These are phyloP conservation scores for Aspidoscelis tigris DNA, from an alignment of 2,113 vertebrate species.

Conservation along the genomic window DNA sequence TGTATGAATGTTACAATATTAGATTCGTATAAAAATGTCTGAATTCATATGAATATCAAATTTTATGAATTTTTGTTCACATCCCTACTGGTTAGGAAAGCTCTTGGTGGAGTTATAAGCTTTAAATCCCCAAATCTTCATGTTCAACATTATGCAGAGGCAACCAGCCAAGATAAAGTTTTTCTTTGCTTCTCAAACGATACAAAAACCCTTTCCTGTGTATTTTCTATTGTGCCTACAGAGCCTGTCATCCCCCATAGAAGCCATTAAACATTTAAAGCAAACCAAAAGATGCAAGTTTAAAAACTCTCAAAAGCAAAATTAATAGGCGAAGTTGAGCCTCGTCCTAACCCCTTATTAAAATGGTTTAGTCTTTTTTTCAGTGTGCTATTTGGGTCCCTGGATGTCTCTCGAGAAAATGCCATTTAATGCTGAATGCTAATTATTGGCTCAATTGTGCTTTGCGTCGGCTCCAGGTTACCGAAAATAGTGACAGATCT, in stretches of 20 bases:
- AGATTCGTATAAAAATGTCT: too few relatives aligned
- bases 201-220: slow-evolving; percentile 28
- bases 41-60: too few relatives aligned
- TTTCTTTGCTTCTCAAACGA: slow-evolving; percentile 25
- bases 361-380: slow-evolving; percentile 29
- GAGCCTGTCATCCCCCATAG: slow-evolving; percentile 6
- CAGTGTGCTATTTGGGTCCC: slow-evolving; percentile 16
- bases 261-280: slow-evolving; percentile 26
- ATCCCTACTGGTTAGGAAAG: too few relatives aligned
- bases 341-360: slow-evolving; percentile 34
- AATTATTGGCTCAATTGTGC: slow-evolving; percentile 45
- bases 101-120: background rate
- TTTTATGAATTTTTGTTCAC: too few relatives aligned
- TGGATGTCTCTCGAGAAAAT: slow-evolving; percentile 41
- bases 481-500: slow-evolving; percentile 52
- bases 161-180: background rate
- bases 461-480: slow-evolving; percentile 49
- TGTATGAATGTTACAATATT: too few relatives aligned
- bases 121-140: background rate
- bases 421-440: slow-evolving; percentile 59
- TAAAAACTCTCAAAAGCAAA: slow-evolving; percentile 39
- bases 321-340: slow-evolving; percentile 17
- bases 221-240: slow-evolving; percentile 6
- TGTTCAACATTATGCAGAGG: background rate
- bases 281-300: slow-evolving; percentile 24